These are phyloP conservation scores for Lepus europaeus DNA, from an alignment of 2,113 vertebrate species.

Conservation along the genomic window DNA sequence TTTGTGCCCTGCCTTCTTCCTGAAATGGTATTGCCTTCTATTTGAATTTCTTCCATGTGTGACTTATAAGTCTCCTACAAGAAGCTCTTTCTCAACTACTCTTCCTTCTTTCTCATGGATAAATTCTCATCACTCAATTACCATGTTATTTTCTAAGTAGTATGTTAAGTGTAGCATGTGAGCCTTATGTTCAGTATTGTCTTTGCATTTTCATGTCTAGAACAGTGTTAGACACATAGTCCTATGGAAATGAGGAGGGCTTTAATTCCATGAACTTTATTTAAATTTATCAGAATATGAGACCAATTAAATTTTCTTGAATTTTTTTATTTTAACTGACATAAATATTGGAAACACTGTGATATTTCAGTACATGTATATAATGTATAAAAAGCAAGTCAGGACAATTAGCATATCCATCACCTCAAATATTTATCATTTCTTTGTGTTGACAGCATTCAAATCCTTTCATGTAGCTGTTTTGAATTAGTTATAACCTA, in stretches of 20 bases:
- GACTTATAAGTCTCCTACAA: constrained; percentile 17
- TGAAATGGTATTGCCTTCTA: constrained; percentile 45
- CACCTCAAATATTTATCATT: no score
- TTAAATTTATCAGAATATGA: constrained; percentile 34
- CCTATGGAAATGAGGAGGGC: neutral
- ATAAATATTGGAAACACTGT: no score
- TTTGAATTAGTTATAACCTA: neutral
- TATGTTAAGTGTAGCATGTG: neutral
- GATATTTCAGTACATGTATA: no score
- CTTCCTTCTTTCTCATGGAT: constrained; percentile 28
- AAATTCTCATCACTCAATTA: neutral
- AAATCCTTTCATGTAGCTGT: no score
- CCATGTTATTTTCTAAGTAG: constrained; percentile 33
- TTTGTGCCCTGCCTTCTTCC: constrained; percentile 8
- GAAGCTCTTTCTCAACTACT: neutral
- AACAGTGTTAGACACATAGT: neutral
- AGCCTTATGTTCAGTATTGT: constrained; percentile 44
- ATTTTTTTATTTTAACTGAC: no score
- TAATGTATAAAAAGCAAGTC: no score
- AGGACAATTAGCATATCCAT: no score
- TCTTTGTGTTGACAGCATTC: no score
- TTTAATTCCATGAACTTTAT: constrained; percentile 25
- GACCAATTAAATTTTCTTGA: constrained; percentile 12
- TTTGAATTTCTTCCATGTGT: neutral
- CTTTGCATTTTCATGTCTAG: neutral